Percentiles rank a stretch among this genome's conserved stretches.
These are phyloP conservation scores for Eurystomus gularis DNA, from an alignment of 2,113 vertebrate species.

Conservation along the genomic window DNA sequence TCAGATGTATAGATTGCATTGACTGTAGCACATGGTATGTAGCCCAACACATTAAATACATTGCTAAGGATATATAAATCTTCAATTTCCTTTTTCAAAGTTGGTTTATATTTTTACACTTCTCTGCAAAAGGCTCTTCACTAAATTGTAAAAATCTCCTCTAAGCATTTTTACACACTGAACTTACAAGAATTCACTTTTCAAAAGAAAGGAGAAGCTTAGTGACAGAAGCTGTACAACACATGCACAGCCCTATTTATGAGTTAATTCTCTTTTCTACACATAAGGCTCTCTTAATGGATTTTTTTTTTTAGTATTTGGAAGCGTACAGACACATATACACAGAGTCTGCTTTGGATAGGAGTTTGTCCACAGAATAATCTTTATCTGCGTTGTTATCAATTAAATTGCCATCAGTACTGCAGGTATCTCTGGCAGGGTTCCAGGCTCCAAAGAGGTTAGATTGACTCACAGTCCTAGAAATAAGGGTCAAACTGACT, in stretches of 20 bases:
- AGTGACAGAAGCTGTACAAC: not conserved
- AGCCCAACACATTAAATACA: not conserved
- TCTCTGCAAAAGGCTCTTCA: constrained; percentile 19
- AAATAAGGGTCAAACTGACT: constrained; percentile 43
- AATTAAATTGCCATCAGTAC: constrained; percentile 15
- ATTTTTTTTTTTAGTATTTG: not conserved
- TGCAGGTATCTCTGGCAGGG: not conserved
- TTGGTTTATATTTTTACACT: not conserved
- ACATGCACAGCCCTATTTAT: not conserved
- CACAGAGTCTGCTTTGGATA: not conserved
- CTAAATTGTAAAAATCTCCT: not conserved
- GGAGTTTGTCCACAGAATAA: not conserved
- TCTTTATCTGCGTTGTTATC: constrained; percentile 37
- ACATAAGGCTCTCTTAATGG: not conserved
- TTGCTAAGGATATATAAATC: not conserved
- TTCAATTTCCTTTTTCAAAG: not conserved
- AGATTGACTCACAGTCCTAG: constrained; percentile 2
- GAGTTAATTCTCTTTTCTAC: not conserved
- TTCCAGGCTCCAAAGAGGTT: constrained; percentile 18
- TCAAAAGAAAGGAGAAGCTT: not conserved
- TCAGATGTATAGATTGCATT: not conserved
- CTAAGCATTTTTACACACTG: not conserved
- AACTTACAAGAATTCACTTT: not conserved
- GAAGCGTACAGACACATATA: not conserved
- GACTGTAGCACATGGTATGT: not conserved